Evolutionary conservation across 2,797 vertebrate genomes (phyloP), one percentile per base, ranked within the genome.

Genomic region (Platyrinchus mystaceus): DNA sequence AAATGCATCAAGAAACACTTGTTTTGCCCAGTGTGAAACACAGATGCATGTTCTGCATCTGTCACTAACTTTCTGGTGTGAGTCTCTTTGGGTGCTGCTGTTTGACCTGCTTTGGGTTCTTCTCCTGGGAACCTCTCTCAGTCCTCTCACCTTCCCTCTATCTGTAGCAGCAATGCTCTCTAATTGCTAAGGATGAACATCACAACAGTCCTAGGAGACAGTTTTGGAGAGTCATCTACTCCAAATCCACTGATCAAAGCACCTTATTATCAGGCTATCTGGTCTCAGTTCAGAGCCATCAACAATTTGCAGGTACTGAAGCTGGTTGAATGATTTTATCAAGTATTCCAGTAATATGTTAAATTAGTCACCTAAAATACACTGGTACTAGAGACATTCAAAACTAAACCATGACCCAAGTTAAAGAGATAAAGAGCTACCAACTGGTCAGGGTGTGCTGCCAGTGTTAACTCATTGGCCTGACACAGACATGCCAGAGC

Each of bases 101-200:
- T 63, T 71, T 41, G 52, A 41, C 18, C 22, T 13, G 12, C 5
- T 59, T 47, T n/a, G 52, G 34, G 15, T 59, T 59, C 55, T 87
- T 55, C 28, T 56, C 44, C 44, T 18, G 7, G 32, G 59, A 77
- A 47, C 17, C 8, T 43, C 32, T 81, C 59, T 80, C 30, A 46
- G 39, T 30, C 18, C 49, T 58, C 53, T 80, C 32, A 39, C 0
- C 0, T 43, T 59, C 47, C 28, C 37, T 46, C 26, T 19, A 20
- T 2, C 12, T 0, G 0, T 6, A 84, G 37, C 43, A 91, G 49
- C 41, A 82, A n/a, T 0, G 0, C 30, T 80, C 52, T 81, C 24
- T 30, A 14, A 15, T 7, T 62, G 13, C 41, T 75, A 60, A 53
- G 43, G 58, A 32, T 12, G 30, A 90, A 43, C 14, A 52, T 43